Evolutionary conservation across 2,113 vertebrate genomes (phyloP).

Genomic region (Takifugu bimaculatus): DNA sequence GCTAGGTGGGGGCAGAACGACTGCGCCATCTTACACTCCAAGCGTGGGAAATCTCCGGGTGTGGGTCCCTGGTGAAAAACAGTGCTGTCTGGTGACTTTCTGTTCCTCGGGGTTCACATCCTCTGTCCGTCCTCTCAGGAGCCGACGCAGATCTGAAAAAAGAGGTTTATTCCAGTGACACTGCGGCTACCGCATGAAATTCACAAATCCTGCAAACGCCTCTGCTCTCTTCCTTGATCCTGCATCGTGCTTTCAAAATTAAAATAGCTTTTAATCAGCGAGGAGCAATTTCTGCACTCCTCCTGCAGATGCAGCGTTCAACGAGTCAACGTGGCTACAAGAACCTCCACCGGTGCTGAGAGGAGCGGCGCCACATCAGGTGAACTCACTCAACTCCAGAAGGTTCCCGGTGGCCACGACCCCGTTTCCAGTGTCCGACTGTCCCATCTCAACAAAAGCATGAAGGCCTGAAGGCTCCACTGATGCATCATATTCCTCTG

Average conservation of each 20-base stretch:
- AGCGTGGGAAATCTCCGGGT: conserved; percentile 73
- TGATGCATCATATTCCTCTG: too few species aligned
- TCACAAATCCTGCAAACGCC: not conserved
- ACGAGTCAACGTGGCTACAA: too few species aligned
- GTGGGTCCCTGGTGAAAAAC: conserved; percentile 63
- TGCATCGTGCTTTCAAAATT: conserved; percentile 8
- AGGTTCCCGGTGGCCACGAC: too few species aligned
- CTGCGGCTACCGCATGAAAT: not conserved
- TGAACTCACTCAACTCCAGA: too few species aligned
- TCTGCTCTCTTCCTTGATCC: not conserved
- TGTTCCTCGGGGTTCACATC: conserved; percentile 56
- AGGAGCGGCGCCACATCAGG: too few species aligned
- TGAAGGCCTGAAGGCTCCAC: too few species aligned
- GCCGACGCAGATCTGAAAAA: conserved; percentile 11
- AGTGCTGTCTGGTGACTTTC: conserved; percentile 60
- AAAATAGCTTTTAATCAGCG: not conserved
- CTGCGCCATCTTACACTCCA: conserved; percentile 32
- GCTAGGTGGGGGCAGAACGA: conserved; percentile 11
- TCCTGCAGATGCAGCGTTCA: too few species aligned
- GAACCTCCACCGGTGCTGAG: too few species aligned
- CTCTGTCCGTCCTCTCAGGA: conserved; percentile 48
- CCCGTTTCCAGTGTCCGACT: too few species aligned
- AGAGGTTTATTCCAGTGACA: not conserved
- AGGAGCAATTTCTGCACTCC: too few species aligned
- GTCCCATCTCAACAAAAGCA: too few species aligned